phyloP scores from a whole-genome alignment of 1,140 invertebrate species.

The Eriosoma lanigerum region DNA sequence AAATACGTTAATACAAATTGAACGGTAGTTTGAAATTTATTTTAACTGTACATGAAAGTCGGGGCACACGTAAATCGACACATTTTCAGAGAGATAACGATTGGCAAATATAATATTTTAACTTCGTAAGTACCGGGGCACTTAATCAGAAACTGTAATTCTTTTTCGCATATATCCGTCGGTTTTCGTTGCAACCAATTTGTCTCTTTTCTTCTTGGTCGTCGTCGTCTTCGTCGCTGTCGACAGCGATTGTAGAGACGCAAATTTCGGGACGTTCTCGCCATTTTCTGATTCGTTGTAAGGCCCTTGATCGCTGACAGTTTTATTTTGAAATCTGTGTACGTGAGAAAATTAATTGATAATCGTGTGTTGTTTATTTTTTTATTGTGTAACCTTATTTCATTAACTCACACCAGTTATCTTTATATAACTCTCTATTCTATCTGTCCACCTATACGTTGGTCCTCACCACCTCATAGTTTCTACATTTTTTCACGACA shows the following conservation, averaged over 20 bases:
- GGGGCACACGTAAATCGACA: background rate
- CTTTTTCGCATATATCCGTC: background rate
- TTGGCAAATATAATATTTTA: too few relatives aligned
- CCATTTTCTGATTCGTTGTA: slow-evolving; percentile 15
- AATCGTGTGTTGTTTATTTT: too few relatives aligned
- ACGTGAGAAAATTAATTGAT: background rate
- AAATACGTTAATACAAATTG: background rate
- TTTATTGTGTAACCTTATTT: too few relatives aligned
- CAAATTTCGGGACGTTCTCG: background rate
- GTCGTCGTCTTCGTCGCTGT: background rate
- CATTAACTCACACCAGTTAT: too few relatives aligned
- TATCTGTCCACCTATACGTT: too few relatives aligned
- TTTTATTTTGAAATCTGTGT: slow-evolving; percentile 30
- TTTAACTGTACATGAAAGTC: background rate
- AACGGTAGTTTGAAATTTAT: slow-evolving; percentile 10
- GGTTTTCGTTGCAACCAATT: background rate
- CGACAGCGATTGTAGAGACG: slow-evolving; percentile 7
- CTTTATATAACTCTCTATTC: too few relatives aligned
- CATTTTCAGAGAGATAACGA: background rate
- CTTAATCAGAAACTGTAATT: slow-evolving; percentile 32
- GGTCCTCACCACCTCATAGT: too few relatives aligned
- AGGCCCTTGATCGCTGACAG: slow-evolving; percentile 5
- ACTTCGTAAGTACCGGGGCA: background rate
- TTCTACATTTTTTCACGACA: too few relatives aligned
- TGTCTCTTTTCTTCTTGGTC: too few relatives aligned